Percentiles rank a stretch among this genome's conserved stretches.
phyloP scores from a whole-genome alignment of 2,113 vertebrate species.

The Gasterosteus nipponicus region DNA sequence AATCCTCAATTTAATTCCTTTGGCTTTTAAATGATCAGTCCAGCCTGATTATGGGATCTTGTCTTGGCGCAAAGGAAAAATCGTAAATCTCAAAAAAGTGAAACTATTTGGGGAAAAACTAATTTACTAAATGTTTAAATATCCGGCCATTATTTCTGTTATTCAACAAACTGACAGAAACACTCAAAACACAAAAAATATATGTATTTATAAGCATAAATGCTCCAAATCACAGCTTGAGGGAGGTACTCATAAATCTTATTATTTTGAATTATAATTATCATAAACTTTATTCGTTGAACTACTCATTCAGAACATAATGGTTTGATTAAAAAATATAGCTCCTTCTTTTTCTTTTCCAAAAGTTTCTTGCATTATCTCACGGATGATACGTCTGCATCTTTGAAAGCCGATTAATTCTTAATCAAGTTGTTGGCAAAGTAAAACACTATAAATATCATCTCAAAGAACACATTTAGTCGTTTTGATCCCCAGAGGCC shows the following conservation, averaged over 20 bases:
- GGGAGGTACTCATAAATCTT: neutral
- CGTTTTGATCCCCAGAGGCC: conserved; percentile 23
- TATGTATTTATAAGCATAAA: neutral
- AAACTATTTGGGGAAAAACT: neutral
- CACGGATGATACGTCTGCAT: neutral
- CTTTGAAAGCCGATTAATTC: neutral
- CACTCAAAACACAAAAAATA: neutral
- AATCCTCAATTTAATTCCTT: neutral
- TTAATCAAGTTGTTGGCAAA: neutral
- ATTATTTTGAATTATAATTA: neutral
- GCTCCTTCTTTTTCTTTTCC: neutral
- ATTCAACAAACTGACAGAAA: neutral
- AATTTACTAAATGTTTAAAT: neutral
- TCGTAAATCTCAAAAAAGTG: neutral
- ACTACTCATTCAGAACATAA: neutral
- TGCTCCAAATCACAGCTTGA: neutral
- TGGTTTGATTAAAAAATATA: neutral
- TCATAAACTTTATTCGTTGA: neutral
- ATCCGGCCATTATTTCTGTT: neutral
- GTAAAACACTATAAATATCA: conserved; percentile 5
- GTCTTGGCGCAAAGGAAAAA: neutral
- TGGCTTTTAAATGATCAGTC: conserved; percentile 9
- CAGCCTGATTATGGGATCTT: conserved; percentile 23
- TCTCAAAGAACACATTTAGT: conserved; percentile 16
- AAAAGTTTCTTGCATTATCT: neutral